Evolutionary conservation across 2,888 invertebrate genomes (phyloP).

Genomic region (Tryphoninae sp.): DNA sequence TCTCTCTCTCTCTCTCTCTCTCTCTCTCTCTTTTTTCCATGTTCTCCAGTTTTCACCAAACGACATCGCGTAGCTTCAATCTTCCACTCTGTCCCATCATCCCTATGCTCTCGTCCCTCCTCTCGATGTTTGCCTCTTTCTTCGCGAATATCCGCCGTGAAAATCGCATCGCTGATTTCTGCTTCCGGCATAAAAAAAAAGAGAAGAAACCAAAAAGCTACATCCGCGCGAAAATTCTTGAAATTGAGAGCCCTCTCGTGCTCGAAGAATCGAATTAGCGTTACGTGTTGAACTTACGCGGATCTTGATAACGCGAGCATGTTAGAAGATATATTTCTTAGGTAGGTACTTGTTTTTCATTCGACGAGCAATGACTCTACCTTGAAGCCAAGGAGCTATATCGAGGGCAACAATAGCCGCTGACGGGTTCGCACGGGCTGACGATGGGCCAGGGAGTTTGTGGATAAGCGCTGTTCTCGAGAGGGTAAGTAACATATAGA

Average conservation of each 20-base stretch:
- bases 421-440: constrained; percentile 59
- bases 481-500: constrained; percentile 27
- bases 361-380: constrained; percentile 76
- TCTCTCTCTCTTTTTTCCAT: constrained; percentile 35
- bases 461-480: constrained; percentile 43
- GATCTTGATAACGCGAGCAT: not conserved
- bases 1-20: not conserved
- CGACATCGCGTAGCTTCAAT: constrained; percentile 45
- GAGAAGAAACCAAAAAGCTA: constrained; percentile 3
- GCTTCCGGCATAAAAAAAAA: constrained; percentile 22
- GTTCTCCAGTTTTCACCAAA: constrained; percentile 47
- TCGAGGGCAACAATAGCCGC: constrained; percentile 61
- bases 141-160: constrained; percentile 46
- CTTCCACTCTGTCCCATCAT: constrained; percentile 67
- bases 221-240: not conserved
- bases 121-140: constrained; percentile 65
- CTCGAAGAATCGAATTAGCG: constrained; percentile 13
- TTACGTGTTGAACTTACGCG: not conserved
- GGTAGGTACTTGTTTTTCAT: constrained; percentile 12
- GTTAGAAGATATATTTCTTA: not conserved
- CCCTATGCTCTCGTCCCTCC: constrained; percentile 72
- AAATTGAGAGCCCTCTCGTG: not conserved
- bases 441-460: constrained; percentile 57
- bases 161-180: constrained; percentile 56
- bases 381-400: constrained; percentile 75